Evolutionary conservation across 1,140 invertebrate genomes (phyloP).

Genomic region (Meloidogyne hapla): DNA sequence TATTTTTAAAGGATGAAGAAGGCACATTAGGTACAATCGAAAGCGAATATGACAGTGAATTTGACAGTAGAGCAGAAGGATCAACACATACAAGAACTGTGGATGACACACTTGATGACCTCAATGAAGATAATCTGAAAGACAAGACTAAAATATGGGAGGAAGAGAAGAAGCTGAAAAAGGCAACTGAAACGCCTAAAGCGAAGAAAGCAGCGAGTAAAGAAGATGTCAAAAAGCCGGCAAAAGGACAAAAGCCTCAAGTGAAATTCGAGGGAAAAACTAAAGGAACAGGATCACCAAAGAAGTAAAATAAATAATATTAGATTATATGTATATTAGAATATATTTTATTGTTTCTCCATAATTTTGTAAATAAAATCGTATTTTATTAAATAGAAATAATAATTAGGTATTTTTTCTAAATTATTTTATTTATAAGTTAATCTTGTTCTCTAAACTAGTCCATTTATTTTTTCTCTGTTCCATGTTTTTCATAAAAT

Average conservation of each 20-base stretch:
- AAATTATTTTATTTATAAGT: too few species aligned
- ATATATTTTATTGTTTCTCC: too few species aligned
- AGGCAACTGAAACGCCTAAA: neutral
- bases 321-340: too few species aligned
- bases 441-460: too few species aligned
- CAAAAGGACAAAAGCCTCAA: neutral
- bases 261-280: neutral
- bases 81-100: neutral
- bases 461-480: too few species aligned
- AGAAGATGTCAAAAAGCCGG: neutral
- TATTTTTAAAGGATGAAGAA: neutral
- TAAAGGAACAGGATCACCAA: neutral
- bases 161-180: neutral
- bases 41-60: neutral
- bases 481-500: too few species aligned
- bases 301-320: neutral
- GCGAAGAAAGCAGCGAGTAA: neutral
- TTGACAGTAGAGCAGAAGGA: neutral
- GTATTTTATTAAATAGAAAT: too few species aligned
- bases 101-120: constrained; percentile 5
- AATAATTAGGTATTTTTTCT: too few species aligned
- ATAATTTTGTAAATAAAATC: too few species aligned
- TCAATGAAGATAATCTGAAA: neutral
- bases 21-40: neutral
- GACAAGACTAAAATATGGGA: neutral